These are phyloP conservation scores for Drosophila bunnanda DNA, from an alignment of 2,888 invertebrate species.

Conservation along the genomic window DNA sequence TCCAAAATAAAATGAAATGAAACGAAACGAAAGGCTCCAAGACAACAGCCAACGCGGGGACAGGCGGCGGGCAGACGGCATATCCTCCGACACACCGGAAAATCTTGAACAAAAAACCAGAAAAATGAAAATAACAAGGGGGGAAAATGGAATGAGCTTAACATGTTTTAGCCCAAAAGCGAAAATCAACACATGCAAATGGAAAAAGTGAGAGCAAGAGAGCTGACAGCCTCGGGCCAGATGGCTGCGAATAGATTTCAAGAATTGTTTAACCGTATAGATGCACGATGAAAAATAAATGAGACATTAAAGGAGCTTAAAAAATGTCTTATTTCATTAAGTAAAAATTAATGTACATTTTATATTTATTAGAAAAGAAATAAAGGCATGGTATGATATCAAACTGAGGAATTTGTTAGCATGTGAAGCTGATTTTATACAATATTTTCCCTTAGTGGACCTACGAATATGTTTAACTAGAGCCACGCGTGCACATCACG, in stretches of 20 bases:
- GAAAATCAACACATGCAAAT: constrained; percentile 62
- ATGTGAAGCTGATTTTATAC: no score
- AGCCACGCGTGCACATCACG: constrained; percentile 49
- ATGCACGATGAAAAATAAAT: not conserved
- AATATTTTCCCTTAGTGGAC: not conserved
- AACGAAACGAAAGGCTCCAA: constrained; percentile 62
- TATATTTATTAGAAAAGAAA: not conserved
- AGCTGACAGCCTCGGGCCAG: constrained; percentile 53
- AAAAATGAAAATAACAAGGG: constrained; percentile 21
- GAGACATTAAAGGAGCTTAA: not conserved
- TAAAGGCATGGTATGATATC: no score
- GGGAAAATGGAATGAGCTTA: constrained; percentile 34
- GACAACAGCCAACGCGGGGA: constrained; percentile 17
- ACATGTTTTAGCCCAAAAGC: constrained; percentile 51
- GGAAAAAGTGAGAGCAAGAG: constrained; percentile 15
- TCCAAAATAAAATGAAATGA: constrained; percentile 73
- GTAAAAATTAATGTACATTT: not conserved
- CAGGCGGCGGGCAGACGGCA: constrained; percentile 4
- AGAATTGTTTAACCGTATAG: constrained; percentile 17
- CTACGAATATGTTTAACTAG: constrained; percentile 43
- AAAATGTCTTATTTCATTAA: not conserved
- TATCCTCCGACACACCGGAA: constrained; percentile 40
- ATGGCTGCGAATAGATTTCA: constrained; percentile 45
- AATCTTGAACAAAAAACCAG: constrained; percentile 38
- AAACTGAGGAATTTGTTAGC: no score